phyloP scores from a whole-genome alignment of 2,113 vertebrate genomes.

The Podarcis muralis region DNA sequence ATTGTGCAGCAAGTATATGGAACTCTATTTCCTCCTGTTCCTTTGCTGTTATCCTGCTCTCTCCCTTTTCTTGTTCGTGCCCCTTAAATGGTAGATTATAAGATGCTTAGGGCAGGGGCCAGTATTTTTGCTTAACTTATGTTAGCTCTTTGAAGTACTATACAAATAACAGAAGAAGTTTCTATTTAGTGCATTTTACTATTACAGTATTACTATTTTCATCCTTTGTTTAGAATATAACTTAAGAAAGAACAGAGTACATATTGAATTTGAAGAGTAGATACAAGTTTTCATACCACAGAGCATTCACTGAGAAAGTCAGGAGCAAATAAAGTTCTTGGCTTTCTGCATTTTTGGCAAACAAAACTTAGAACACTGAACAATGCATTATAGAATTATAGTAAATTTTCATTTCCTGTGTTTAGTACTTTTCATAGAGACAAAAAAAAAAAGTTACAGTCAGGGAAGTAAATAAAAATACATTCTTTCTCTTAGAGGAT shows the following conservation, averaged over 20 bases:
- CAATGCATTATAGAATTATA: neutral
- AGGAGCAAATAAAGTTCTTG: neutral
- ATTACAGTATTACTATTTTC: neutral
- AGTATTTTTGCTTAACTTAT: no score
- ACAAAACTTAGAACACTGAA: neutral
- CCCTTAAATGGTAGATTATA: neutral
- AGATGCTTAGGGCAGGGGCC: neutral
- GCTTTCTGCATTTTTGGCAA: rapidly evolving
- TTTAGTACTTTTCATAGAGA: slow-evolving; percentile 14
- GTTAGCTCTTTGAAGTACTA: neutral
- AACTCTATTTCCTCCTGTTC: neutral
- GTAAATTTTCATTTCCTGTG: slow-evolving; percentile 4
- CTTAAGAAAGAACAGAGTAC: neutral
- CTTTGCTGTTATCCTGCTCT: neutral
- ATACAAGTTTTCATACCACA: neutral
- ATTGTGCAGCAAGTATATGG: neutral
- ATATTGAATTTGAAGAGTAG: neutral
- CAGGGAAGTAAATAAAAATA: slow-evolving; percentile 8
- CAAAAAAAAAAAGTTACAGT: slow-evolving; percentile 5
- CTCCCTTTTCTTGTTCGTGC: neutral
- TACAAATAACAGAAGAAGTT: neutral
- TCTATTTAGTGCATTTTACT: neutral
- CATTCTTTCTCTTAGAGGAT: slow-evolving; percentile 74
- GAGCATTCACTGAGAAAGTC: neutral
- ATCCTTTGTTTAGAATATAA: neutral